Evolutionary conservation across 2,888 invertebrate genomes (phyloP), one percentile per base, ranked within the genome.

Genomic region (Ochropleura plecta): DNA sequence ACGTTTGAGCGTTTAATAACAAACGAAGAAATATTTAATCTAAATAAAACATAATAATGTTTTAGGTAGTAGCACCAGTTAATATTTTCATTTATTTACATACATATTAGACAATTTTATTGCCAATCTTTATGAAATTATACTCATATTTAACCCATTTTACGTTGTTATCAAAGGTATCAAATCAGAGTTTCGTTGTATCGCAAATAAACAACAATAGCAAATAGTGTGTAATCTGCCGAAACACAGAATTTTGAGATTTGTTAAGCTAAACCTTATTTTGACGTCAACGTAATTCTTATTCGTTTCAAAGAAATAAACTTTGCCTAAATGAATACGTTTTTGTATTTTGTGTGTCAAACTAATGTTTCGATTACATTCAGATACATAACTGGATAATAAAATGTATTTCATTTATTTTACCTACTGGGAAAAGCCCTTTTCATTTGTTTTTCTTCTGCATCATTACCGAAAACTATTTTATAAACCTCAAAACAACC

Each of bases 261-360:
- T 92, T 93, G 93, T 93, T 92, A 93, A 89, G 89, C 90, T 91
- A 88, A 90, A 87, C 81, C 86, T 77, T 88, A 88, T 91, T 92
- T 89, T 89, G 89, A 89, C 88, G 86, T 86, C 82, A 86, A 80
- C 83, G 87, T 92, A 91, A 92, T 93, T 92, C 92, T 89, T 89
- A 88, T 85, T 83, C 72, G 67, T 87, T 90, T 78, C 82, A 62
- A 72, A 88, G 77, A 89, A 88, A 85, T 65, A 79, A 87, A 90
- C 78, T 89, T 90, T 84, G 66, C 76, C 65, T 81, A 82, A 79
- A 78, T 79, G 66, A 65, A 30, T 63, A 6, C 3, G 46, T 44
- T 3, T 9, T 16, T 18, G 18, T 10, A 18, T 59, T 68, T 30
- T 16, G 14, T 4, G n/a, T n/a, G 12, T 12, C 62, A n/a, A 12